Base-by-base conservation (phyloP, 1,140 invertebrate species). In the Eriosoma lanigerum region DNA sequence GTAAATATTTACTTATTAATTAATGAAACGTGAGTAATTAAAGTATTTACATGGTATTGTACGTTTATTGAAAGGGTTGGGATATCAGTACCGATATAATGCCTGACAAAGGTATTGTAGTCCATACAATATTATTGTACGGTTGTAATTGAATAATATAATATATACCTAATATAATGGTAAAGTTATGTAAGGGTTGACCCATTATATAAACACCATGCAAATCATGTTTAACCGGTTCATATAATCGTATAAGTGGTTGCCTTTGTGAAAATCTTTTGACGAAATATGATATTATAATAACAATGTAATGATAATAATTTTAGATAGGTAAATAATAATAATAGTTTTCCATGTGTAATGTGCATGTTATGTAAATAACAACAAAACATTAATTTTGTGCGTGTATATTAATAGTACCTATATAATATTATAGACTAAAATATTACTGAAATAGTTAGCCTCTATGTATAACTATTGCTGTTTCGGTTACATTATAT, bases 161-260 rank as follows among this genome's bases (percentile, higher is more conserved):
- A 26, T 8, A 26, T 26, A 62, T 19, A 29, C 29, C 29, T 29
- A 62, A 38, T 38, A 38, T 38, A 38, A 38, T 38, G 8, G 32
- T 38, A 38, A 32, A 15, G 38, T 68, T 68, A 21, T 24, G 32
- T 46, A 24, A 46, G 64, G 64, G 64, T 46, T 68, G n/a, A 24
- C n/a, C 12, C 17, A 38, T 38, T 38, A 38, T 38, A 38, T 17
- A 68, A 68, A n/a, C 12, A 6, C 3, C 21, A 68, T 66, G 62
- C 32, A 66, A 66, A 66, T 68, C 64, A 9, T 46, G 21, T 4
- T 44, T 46, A 68, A 46, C 64, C 64, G 64, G 64, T 68, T 29
- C 26, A n/a, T 38, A 8, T 32, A 62, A 62, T 29, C 60, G 15
- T 62, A 9, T 32, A 62, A 62, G 60, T 62, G 29, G 60, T 26